phyloP scores from a whole-genome alignment of 2,797 vertebrate species.

The Syngnathus acus region DNA sequence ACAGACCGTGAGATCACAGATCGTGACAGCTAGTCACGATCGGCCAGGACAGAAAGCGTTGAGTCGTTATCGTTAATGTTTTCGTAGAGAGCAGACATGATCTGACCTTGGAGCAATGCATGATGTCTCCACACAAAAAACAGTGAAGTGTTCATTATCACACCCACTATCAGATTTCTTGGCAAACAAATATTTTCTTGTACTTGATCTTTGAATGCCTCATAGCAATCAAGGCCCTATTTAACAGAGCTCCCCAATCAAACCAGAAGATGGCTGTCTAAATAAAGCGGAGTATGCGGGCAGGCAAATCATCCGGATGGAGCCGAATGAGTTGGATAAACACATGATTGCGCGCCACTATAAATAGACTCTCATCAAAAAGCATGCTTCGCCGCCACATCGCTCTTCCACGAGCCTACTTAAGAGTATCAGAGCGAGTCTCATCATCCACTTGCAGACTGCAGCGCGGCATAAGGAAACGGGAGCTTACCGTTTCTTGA shows the following conservation, averaged over 20 bases:
- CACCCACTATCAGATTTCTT: constrained; percentile 39
- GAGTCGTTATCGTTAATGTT: neutral
- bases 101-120: neutral
- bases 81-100: neutral
- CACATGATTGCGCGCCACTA: constrained; percentile 60
- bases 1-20: too few relatives aligned
- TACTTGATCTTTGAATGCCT: constrained; percentile 48
- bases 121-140: constrained; percentile 12
- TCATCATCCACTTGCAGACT: constrained; percentile 47
- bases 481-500: constrained; percentile 48
- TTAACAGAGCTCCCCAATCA: constrained; percentile 60
- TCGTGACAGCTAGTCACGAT: neutral
- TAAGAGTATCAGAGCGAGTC: constrained; percentile 47
- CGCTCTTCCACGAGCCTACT: constrained; percentile 41
- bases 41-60: neutral
- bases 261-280: constrained; percentile 48
- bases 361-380: constrained; percentile 63
- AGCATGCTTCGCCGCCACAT: constrained; percentile 44
- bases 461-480: constrained; percentile 34
- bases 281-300: constrained; percentile 54
- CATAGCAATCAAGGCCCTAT: constrained; percentile 50
- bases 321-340: constrained; percentile 63
- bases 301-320: constrained; percentile 58
- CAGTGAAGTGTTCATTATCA: constrained; percentile 27
- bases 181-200: constrained; percentile 46